Conservation (phyloP, 2,113 vertebrate species). For the Anguilla japonica region DNA sequence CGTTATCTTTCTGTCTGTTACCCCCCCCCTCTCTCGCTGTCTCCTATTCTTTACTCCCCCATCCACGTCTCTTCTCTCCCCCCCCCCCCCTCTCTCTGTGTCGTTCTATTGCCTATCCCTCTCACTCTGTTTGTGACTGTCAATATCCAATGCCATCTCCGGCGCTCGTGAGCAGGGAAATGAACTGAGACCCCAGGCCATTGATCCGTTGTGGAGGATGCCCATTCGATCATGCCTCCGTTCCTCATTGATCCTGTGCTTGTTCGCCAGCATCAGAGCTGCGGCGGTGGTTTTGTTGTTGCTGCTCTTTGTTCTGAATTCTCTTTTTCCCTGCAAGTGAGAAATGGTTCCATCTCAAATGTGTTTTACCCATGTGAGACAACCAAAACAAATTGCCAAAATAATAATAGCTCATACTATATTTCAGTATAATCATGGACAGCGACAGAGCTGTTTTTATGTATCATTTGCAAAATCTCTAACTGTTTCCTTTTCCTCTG, state of each 20-base stretch:
- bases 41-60: neutral
- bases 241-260: neutral
- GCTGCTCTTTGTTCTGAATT: slow-evolving; percentile 42
- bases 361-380: neutral
- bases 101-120: neutral
- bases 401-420: neutral
- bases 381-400: too few species aligned
- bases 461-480: too few species aligned
- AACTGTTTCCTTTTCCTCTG: neutral
- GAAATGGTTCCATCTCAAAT: neutral
- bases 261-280: neutral
- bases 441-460: neutral
- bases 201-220: neutral
- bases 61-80: neutral
- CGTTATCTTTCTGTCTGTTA: neutral
- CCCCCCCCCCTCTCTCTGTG: too few species aligned
- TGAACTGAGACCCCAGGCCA: neutral
- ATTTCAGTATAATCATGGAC: neutral
- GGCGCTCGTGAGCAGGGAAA: neutral
- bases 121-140: neutral
- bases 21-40: neutral
- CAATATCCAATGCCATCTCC: neutral
- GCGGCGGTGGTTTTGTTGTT: neutral
- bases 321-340: neutral
- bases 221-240: neutral